phyloP scores from a whole-genome alignment of 2,113 vertebrate species.

The Opisthocomus hoazin region DNA sequence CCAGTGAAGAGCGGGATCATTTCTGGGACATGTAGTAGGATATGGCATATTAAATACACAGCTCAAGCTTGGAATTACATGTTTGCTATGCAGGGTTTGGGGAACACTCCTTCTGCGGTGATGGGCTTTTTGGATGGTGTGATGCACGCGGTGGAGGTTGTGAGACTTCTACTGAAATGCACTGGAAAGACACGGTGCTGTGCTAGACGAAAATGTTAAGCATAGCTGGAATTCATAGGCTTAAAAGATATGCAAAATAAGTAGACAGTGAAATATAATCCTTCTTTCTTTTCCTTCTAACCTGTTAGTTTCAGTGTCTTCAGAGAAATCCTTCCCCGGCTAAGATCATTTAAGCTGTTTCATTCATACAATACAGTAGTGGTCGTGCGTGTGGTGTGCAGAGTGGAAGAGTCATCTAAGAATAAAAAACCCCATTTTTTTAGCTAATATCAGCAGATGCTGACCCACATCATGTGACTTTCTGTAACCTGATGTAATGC shows the following conservation, averaged over 20 bases:
- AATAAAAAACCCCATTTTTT: neutral
- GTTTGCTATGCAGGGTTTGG: neutral
- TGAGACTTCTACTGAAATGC: neutral
- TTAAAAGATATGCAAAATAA: neutral
- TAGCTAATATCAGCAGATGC: neutral
- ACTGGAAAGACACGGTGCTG: neutral
- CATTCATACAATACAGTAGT: neutral
- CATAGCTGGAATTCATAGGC: neutral
- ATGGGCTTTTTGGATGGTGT: neutral
- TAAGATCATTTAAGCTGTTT: neutral
- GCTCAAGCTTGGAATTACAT: neutral
- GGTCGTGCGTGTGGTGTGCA: fast-evolving
- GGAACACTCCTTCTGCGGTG: neutral
- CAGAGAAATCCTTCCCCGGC: neutral
- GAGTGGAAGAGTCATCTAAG: neutral
- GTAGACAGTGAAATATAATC: neutral
- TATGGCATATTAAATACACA: neutral
- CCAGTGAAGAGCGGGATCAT: neutral
- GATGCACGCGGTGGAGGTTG: neutral
- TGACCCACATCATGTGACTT: neutral
- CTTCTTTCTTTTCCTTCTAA: neutral
- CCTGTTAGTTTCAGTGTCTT: neutral
- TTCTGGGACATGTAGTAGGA: neutral
- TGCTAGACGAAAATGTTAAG: neutral
- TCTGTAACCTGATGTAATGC: neutral